A percentile compares a stretch with the other conserved stretches of the same genome.
phyloP scores from a whole-genome alignment of 2,113 vertebrate genomes.

The Caranx melampygus region DNA sequence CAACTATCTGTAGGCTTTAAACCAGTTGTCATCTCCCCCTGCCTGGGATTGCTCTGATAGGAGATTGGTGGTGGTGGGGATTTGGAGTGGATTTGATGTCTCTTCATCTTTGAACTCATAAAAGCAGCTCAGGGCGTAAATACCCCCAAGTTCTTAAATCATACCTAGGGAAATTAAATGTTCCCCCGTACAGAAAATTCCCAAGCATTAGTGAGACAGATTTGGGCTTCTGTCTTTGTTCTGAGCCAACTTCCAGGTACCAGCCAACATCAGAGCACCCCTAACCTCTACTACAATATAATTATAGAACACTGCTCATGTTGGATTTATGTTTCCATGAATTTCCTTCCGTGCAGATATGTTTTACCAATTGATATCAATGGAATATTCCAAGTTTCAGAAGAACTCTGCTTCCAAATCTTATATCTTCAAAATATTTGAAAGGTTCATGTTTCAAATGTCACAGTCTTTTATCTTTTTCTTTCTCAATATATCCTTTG shows the following conservation, averaged over 20 bases:
- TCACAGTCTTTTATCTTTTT: not conserved
- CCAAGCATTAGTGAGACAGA: constrained; percentile 56
- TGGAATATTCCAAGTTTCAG: not conserved
- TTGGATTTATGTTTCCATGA: constrained; percentile 8
- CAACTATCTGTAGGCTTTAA: constrained; percentile 56
- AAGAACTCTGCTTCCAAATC: not conserved
- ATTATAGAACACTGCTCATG: constrained; percentile 17
- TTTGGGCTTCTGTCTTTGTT: constrained; percentile 57
- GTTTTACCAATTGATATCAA: not conserved
- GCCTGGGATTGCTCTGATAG: constrained; percentile 58
- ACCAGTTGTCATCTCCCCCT: constrained; percentile 53
- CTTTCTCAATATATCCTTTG: not conserved
- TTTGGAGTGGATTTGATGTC: constrained; percentile 72
- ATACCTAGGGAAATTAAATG: constrained; percentile 70
- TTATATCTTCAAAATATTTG: not conserved
- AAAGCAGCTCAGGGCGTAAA: constrained; percentile 70
- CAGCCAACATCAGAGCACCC: constrained; percentile 37
- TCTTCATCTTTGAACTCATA: constrained; percentile 70
- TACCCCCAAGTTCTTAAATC: constrained; percentile 67
- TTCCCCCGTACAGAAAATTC: constrained; percentile 54
- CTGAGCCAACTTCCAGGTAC: constrained; percentile 41
- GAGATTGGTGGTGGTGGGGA: constrained; percentile 56
- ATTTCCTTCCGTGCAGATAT: not conserved
- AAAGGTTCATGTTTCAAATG: not conserved
- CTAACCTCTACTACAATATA: constrained; percentile 42